Evolutionary conservation across 1,140 invertebrate species (phyloP).

Genomic region (Scaptomyza hsui): DNA sequence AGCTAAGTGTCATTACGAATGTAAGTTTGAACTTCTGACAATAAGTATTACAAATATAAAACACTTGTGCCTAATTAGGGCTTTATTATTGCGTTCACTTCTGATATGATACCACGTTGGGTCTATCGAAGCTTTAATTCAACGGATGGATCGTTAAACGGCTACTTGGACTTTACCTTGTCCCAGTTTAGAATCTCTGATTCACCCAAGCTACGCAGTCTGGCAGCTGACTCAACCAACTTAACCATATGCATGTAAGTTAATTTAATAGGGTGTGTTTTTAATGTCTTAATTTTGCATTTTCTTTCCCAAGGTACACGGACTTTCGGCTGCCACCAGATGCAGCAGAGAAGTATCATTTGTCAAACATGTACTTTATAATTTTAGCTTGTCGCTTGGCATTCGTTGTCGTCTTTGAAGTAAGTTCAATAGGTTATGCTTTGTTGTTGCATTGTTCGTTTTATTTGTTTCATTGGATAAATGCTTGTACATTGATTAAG

Average conservation of each 20-base stretch:
- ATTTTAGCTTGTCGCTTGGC: conserved; percentile 94
- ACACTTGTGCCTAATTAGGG: too few relatives aligned
- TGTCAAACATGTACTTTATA: conserved; percentile 94
- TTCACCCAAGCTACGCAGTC: conserved; percentile 86
- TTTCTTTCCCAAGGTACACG: conserved; percentile 68
- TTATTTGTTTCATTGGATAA: conserved; percentile 42
- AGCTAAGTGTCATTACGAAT: conserved; percentile 96
- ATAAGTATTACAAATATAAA: background rate
- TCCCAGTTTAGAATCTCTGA: conserved; percentile 92
- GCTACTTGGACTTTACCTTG: conserved; percentile 93
- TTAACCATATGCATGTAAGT: conserved; percentile 83
- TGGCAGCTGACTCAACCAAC: conserved; percentile 59
- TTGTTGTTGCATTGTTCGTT: conserved; percentile 34
- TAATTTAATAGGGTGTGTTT: background rate
- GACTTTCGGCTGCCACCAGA: conserved; percentile 93
- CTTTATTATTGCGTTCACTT: conserved; percentile 99
- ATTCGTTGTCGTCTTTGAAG: conserved; percentile 97
- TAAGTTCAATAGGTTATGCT: conserved; percentile 80
- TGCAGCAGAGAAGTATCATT: conserved; percentile 87
- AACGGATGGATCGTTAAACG: conserved; percentile 87
- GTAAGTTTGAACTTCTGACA: conserved; percentile 86
- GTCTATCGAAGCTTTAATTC: conserved; percentile 90
- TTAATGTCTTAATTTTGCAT: background rate
- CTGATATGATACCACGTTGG: conserved; percentile 97
- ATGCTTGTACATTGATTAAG: conserved; percentile 40